A percentile compares a stretch with the other conserved stretches of the same genome.
These are phyloP conservation scores for Eupleurogrammus muticus DNA, from an alignment of 2,797 vertebrate genomes.

Conservation along the genomic window DNA sequence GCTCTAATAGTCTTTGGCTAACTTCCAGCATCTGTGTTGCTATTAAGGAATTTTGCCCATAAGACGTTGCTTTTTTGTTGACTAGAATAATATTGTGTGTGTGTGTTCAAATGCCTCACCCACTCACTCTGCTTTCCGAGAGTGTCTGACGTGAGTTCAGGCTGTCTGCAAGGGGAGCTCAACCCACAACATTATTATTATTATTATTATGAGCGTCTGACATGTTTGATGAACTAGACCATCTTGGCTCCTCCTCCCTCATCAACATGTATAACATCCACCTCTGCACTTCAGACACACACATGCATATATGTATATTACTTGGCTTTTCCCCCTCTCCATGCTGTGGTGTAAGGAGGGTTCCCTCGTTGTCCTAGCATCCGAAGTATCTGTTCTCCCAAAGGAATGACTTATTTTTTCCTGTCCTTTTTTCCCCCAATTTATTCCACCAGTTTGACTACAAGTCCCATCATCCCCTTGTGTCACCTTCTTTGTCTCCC, in stretches of 20 bases:
- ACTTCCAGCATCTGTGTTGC: conserved; percentile 26
- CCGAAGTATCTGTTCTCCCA: conserved; percentile 42
- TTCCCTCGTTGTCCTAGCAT: conserved; percentile 34
- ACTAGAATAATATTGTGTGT: conserved; percentile 40
- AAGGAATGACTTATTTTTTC: conserved; percentile 67
- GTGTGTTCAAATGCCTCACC: background rate
- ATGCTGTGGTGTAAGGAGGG: conserved; percentile 21
- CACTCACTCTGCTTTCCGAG: conserved; percentile 28
- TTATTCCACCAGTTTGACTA: conserved; percentile 56
- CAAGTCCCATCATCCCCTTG: conserved; percentile 25
- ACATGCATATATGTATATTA: background rate
- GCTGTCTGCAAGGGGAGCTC: conserved; percentile 56
- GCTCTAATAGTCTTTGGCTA: background rate
- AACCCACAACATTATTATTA: conserved; percentile 63
- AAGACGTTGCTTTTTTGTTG: conserved; percentile 44
- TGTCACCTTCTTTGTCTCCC: background rate
- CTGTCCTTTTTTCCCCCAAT: conserved; percentile 57
- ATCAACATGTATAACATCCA: conserved; percentile 38
- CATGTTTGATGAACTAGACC: conserved; percentile 62
- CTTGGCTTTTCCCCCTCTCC: conserved; percentile 4
- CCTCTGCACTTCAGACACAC: conserved; percentile 1
- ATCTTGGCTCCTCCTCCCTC: conserved; percentile 45
- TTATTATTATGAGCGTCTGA: conserved; percentile 67
- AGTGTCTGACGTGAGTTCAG: conserved; percentile 54
- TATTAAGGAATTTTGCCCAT: conserved; percentile 33